Conservation (phyloP, 1,140 invertebrate species). For the Stegodyphus mimosarum region DNA sequence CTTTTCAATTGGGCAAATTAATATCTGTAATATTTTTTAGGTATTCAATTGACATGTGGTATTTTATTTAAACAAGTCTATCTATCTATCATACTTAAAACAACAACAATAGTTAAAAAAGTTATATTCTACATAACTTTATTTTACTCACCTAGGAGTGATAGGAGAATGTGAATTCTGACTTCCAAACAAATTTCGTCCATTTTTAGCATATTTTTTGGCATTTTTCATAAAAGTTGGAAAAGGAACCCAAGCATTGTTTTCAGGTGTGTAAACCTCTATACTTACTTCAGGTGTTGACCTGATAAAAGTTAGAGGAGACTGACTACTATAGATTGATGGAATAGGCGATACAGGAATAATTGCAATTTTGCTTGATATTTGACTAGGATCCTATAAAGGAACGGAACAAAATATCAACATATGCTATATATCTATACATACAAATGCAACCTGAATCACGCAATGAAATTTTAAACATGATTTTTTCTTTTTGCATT, state of each 20-base stretch:
- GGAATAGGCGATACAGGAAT: slow-evolving; percentile 46
- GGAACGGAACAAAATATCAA: not conserved
- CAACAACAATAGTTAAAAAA: no score
- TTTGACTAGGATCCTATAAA: slow-evolving; percentile 57
- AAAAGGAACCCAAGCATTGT: slow-evolving; percentile 47
- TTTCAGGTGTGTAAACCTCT: slow-evolving; percentile 57
- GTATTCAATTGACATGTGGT: no score
- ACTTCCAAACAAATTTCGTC: slow-evolving; percentile 48
- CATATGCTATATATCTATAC: no score
- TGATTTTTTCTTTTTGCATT: no score
- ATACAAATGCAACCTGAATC: no score
- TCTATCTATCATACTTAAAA: no score
- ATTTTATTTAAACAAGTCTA: no score
- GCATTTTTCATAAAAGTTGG: slow-evolving; percentile 19
- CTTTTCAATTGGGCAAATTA: no score
- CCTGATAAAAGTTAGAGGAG: slow-evolving; percentile 48
- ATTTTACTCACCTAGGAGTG: slow-evolving; percentile 33
- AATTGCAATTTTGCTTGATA: slow-evolving; percentile 49
- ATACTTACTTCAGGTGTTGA: slow-evolving; percentile 46
- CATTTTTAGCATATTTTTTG: slow-evolving; percentile 21
- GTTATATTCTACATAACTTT: not conserved
- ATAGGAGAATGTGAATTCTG: slow-evolving; percentile 32
- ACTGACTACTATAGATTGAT: slow-evolving; percentile 22
- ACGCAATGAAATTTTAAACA: no score
- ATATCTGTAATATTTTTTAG: no score